Evolutionary conservation across 2,113 vertebrate genomes (phyloP).

Genomic region (Halcyon malimbica): DNA sequence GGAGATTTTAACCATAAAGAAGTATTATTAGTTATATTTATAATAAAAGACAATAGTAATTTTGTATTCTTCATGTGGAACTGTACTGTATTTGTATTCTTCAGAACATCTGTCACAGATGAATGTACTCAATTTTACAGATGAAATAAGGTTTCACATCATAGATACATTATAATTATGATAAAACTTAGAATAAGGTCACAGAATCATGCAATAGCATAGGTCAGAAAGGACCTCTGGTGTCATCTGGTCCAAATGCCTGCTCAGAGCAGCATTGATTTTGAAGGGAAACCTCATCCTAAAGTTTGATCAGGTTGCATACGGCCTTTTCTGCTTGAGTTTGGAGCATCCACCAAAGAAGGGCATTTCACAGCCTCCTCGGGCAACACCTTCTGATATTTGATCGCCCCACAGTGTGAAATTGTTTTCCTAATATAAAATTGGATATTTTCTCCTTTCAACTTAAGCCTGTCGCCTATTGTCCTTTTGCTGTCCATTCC

Average conservation of each 20-base stretch:
- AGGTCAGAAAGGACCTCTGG: background rate
- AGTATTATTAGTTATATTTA: background rate
- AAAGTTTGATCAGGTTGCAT: background rate
- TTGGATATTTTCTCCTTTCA: background rate
- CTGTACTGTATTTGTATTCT: background rate
- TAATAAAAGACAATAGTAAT: background rate
- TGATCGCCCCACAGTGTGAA: background rate
- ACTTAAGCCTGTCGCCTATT: background rate
- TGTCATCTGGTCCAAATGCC: background rate
- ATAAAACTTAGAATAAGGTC: background rate
- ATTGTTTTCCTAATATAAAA: background rate
- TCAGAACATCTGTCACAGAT: background rate
- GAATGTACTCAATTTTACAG: background rate
- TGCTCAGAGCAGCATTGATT: background rate
- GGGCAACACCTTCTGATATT: background rate
- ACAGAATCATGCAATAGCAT: background rate
- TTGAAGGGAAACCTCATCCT: background rate
- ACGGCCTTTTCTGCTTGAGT: background rate
- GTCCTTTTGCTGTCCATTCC: background rate
- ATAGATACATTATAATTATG: background rate
- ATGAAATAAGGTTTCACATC: background rate
- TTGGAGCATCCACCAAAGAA: background rate
- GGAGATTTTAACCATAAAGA: background rate
- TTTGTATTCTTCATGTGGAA: background rate
- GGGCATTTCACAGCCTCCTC: background rate